Conservation (phyloP, 2,888 invertebrate genomes). For the Tetranychus truncatus region DNA sequence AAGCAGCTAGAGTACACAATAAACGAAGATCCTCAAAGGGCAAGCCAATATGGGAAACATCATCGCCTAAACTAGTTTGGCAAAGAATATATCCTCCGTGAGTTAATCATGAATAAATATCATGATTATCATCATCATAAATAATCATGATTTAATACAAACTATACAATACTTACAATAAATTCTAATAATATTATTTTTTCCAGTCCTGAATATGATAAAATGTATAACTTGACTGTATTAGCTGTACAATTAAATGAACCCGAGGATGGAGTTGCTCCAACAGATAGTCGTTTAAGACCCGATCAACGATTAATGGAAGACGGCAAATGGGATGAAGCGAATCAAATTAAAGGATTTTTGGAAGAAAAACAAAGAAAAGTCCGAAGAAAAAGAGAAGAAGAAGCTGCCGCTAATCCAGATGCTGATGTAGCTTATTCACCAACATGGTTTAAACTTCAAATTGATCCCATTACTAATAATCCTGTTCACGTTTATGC, state of each 20-base stretch:
- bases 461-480: constrained; percentile 46
- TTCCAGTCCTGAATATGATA: constrained; percentile 33
- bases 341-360: constrained; percentile 50
- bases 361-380: constrained; percentile 76
- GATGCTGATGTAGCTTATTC: constrained; percentile 51
- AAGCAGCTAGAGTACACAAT: constrained; percentile 65
- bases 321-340: constrained; percentile 72
- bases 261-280: constrained; percentile 71
- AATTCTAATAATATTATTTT: constrained; percentile 25
- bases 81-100: constrained; percentile 56
- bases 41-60: constrained; percentile 80
- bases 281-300: constrained; percentile 74
- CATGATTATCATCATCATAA: no score
- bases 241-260: constrained; percentile 94
- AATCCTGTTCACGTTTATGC: constrained; percentile 62
- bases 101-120: no score
- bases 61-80: constrained; percentile 68
- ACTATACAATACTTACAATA: no score
- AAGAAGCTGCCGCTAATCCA: constrained; percentile 40
- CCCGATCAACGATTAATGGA: constrained; percentile 98
- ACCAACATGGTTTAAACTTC: constrained; percentile 75
- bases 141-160: no score
- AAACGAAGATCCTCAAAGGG: constrained; percentile 39
- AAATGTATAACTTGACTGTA: constrained; percentile 81
- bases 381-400: constrained; percentile 38